These are phyloP conservation scores for Arctopsyche grandis DNA, from an alignment of 1,140 invertebrate genomes.

Conservation along the genomic window DNA sequence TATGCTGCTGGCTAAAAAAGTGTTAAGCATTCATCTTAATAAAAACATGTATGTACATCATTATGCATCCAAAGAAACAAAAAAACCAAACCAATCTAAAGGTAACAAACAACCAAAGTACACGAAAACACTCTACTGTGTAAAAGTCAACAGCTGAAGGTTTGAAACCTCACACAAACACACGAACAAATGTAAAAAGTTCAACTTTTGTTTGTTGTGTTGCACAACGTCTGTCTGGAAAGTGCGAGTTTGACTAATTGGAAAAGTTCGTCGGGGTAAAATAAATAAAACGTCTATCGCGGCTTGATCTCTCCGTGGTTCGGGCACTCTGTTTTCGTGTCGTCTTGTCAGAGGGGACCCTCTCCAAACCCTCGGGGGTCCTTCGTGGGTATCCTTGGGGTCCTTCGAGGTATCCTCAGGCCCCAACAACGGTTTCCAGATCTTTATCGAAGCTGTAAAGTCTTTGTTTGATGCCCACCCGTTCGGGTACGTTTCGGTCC, in stretches of 20 bases:
- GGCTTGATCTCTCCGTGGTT: not conserved
- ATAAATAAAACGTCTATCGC: constrained; percentile 37
- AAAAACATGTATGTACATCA: too few species aligned
- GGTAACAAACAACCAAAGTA: not conserved
- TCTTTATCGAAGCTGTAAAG: too few species aligned
- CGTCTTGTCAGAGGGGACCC: not conserved
- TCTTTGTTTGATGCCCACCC: too few species aligned
- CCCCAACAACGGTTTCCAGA: too few species aligned
- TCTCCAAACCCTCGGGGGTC: not conserved
- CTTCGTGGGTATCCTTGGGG: too few species aligned
- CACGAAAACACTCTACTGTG: not conserved
- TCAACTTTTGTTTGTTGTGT: not conserved
- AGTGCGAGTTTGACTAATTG: constrained; percentile 51
- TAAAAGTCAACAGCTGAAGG: not conserved
- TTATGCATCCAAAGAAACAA: too few species aligned
- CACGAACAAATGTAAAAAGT: not conserved
- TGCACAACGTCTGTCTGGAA: constrained; percentile 11
- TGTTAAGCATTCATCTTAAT: too few species aligned
- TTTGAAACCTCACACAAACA: not conserved
- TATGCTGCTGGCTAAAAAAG: too few species aligned
- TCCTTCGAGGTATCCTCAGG: too few species aligned
- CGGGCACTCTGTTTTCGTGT: not conserved
- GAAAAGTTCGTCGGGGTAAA: constrained; percentile 47
- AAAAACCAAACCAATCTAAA: too few species aligned
- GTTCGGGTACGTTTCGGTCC: too few species aligned